phyloP scores from a whole-genome alignment of 2,113 vertebrate genomes.

The Prolemur simus region DNA sequence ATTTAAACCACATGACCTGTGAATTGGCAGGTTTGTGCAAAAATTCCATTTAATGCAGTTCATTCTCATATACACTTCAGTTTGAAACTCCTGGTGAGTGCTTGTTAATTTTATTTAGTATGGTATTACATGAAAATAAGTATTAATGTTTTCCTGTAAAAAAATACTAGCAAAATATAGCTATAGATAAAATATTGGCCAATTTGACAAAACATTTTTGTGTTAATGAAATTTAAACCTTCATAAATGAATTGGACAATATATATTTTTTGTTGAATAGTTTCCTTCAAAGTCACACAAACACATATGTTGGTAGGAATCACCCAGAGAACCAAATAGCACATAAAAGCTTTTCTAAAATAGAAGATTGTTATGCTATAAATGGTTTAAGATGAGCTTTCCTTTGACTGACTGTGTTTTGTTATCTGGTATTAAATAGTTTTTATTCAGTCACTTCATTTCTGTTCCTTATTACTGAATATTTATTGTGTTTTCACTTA shows the following conservation, averaged over 20 bases:
- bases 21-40: not conserved
- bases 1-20: not conserved
- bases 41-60: not conserved
- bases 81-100: not conserved
- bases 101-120: not conserved
- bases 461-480: slow-evolving; percentile 77
- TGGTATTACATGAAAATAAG: not conserved
- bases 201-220: not conserved
- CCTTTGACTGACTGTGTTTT: slow-evolving; percentile 84
- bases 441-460: slow-evolving; percentile 58
- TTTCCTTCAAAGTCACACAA: not conserved
- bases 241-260: not conserved
- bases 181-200: not conserved
- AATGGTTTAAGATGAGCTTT: slow-evolving; percentile 90
- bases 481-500: slow-evolving; percentile 77
- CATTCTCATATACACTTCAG: not conserved
- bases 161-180: not conserved
- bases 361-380: slow-evolving; percentile 85
- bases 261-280: not conserved
- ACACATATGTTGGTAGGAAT: slow-evolving; percentile 47
- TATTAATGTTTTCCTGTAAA: not conserved
- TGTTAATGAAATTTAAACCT: slow-evolving; percentile 25
- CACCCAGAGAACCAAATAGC: not conserved
- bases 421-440: slow-evolving; percentile 74
- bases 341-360: slow-evolving; percentile 77